Base-by-base conservation (phyloP, 2,113 vertebrate genomes). In the Thunnus maccoyii region DNA sequence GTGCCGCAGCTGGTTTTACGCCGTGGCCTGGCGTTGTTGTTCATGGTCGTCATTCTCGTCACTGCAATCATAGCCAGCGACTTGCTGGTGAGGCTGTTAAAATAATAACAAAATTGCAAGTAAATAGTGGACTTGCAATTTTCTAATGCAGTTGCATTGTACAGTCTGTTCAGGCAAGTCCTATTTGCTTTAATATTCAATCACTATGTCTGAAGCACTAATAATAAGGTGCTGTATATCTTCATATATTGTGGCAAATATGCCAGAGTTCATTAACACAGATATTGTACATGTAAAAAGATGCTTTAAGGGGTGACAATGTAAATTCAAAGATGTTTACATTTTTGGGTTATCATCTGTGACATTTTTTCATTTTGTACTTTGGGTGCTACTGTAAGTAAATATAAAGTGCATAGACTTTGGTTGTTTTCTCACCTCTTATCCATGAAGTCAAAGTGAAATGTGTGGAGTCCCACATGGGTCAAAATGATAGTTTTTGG, bases 1-100 rank as follows among this genome's bases (percentile, higher is more conserved):
- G 52, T 72, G 50, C 82, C 20, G 12, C 90, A 93, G 77, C 86
- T 94, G 65, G 50, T 91, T 18, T 61, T 91, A 44, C 72, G 92
- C 5, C 89, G 92, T 52, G 84, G 89, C 16, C 76, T 92, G 51
- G 52, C 78, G 0, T 10, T 86, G 51, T 4, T 93, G 1, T 18
- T 85, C 52, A 79, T 90, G 92, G 30, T 91, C 25, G 6, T 83
- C 41, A 61, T 92, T n/a, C 83, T 93, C 0, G 41, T 81, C 0
- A 72, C 44, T 57, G 93, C 91, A 32, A 41, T 96, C 52, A 1
- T 88, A 0, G 7, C 60, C 55, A 92, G 77, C 17, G 6, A 44
- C 12, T 3, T 94, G 72, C 60, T 96, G 30, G 83, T 71, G 0
- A 20, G 0, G 0, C 47, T 91, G 44, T 72, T 96, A 13, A 80